Evolutionary conservation across 2,797 vertebrate species (phyloP), one percentile per base, ranked within the genome.

Genomic region (Acipenser oxyrinchus): DNA sequence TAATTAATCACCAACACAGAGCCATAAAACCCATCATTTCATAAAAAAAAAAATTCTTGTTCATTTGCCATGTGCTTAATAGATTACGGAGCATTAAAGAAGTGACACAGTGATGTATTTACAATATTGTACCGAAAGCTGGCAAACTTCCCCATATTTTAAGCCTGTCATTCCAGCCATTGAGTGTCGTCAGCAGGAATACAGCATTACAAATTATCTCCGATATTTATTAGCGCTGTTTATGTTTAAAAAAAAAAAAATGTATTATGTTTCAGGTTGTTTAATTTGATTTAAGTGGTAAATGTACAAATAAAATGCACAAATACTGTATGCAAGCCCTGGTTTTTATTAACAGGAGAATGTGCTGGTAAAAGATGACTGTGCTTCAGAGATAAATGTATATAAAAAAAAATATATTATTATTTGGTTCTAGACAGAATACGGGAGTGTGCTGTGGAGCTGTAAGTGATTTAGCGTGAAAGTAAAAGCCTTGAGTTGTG

Each of bases 1-100:
- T 91, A 93, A 95, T 95, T 92, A 94, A 94, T 96, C 91, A 94
- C 84, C 79, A 81, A 85, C 86, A 86, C 85, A 88, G 87, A 91
- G 86, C 87, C 84, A 86, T 91, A 88, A 95, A 92, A 81, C 70
- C 79, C 89, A 87, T 93, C 78, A 87, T 90, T 88, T 90, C 87
- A 88, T 1, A 18, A 18, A 18, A 18, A n/a, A 37, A 37, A 91
- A 89, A 91, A 92, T 88, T 88, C 84, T 80, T 86, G 87, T 91
- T 92, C 87, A 85, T 92, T 90, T 90, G 87, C 87, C 83, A 82
- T 87, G 87, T 88, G 84, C 85, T 86, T 93, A 92, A 93, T 89
- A 93, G 91, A 94, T 92, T 88, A 91, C 87, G 86, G 79, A 87
- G 73, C 87, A 90, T 91, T 92, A 91, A 89, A 89, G 70, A 85